Percentiles rank a stretch among this genome's conserved stretches.
These are phyloP conservation scores for Dissostichus mawsoni DNA, from an alignment of 2,113 vertebrate species.

Conservation along the genomic window DNA sequence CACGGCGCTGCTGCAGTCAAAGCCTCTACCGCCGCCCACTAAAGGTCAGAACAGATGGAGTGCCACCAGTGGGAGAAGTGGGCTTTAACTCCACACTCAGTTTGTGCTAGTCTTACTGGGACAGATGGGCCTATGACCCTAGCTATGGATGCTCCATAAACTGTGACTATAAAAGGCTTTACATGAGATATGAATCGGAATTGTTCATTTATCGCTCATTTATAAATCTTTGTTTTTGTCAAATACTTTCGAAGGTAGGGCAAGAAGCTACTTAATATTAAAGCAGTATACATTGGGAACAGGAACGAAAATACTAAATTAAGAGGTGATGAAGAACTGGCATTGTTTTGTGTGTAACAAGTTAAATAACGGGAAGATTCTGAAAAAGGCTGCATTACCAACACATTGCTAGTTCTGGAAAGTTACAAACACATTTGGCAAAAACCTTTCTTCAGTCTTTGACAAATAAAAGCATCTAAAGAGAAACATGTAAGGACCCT, in stretches of 20 bases:
- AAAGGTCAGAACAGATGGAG: constrained; percentile 46
- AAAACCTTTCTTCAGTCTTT: neutral
- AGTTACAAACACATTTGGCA: neutral
- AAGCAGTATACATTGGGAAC: neutral
- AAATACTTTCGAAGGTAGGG: neutral
- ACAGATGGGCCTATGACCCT: neutral
- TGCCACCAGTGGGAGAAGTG: constrained; percentile 33
- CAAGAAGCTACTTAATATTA: neutral
- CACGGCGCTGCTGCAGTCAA: constrained; percentile 31
- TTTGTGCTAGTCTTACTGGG: constrained; percentile 21
- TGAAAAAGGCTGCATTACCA: neutral
- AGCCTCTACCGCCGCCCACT: constrained; percentile 39
- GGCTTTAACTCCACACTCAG: constrained; percentile 28
- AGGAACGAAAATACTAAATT: neutral
- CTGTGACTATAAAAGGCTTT: neutral
- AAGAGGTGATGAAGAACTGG: neutral
- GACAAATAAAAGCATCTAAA: neutral
- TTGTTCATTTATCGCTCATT: neutral
- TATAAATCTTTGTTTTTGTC: neutral
- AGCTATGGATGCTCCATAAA: neutral
- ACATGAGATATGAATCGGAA: neutral
- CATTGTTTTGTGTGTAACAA: neutral
- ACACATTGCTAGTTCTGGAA: neutral
- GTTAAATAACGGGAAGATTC: neutral
- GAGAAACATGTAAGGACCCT: neutral